Evolutionary conservation across 2,888 invertebrate genomes (phyloP), one percentile per base, ranked within the genome.

Genomic region (Oasisia sp.): DNA sequence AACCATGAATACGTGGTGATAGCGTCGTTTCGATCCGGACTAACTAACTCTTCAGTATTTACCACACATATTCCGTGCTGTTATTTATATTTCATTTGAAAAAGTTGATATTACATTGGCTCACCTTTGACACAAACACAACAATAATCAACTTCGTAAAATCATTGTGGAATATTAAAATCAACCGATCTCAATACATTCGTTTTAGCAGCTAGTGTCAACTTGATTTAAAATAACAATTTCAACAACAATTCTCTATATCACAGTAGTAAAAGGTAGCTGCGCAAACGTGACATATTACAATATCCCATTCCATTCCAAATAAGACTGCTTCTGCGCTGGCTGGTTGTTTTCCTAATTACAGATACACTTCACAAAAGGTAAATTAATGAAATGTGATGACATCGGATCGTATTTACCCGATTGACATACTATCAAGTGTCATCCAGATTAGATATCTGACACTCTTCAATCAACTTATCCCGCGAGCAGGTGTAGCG

Each of bases 381-480:
- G 27, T 14, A 74, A 50, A 74, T 74, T 27, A 19, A 74, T 12
- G 74, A 74, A 74, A 27, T 19, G 74, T 74, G 27, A 19, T 74
- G 74, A 74, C 74, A 74, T 19, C 74, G 27, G 19, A 19, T 74
- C 74, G 14, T 74, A 74, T 14, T 11, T 74, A 74, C 74, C 74
- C 19, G 27, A 74, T 7, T 74, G 74, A 74, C 74, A 74, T 27
- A 27, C 74, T 74, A 27, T 74, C 74, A 74, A 27, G 19, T 74
- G 74, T 74, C 58, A 58, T 58, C 74, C 74, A 74, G 74, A 74
- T 74, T 74, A 74, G 74, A 74, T 74, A 74, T 27, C 74, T 74
- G 74, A 74, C 27, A 74, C 74, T 74, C 74, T 74, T 74, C 19
- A 74, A 74, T 74, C 74, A 19, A 74, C 19, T 74, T 56, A 56